Evolutionary conservation across 2,113 vertebrate genomes (phyloP).

Genomic region (Rafetus swinhoei): DNA sequence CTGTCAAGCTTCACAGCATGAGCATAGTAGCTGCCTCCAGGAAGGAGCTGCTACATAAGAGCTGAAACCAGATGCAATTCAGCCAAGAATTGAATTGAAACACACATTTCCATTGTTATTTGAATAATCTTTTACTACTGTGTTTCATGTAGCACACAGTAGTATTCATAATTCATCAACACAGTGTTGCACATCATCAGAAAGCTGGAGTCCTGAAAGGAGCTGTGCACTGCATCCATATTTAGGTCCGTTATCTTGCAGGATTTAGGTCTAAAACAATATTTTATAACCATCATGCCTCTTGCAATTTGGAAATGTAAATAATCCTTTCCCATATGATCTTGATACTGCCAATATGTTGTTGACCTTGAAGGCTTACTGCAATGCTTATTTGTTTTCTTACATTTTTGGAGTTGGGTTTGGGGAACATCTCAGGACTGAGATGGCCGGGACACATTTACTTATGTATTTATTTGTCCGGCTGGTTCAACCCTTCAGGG

Average conservation of each 20-base stretch:
- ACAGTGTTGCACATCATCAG: not conserved
- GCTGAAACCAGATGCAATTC: not conserved
- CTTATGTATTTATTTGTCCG: not conserved
- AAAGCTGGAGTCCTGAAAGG: not conserved
- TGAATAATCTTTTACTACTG: not conserved
- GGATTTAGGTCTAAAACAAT: not conserved
- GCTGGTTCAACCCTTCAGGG: not conserved
- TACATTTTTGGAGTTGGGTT: not conserved
- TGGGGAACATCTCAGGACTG: not conserved
- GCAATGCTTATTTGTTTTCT: accelerated
- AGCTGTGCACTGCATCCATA: not conserved
- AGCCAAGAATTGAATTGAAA: not conserved
- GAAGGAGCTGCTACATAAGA: not conserved
- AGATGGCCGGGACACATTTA: not conserved
- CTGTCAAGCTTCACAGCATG: not conserved
- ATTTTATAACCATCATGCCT: not conserved
- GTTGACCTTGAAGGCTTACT: not conserved
- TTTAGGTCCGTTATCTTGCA: not conserved
- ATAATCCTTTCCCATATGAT: not conserved
- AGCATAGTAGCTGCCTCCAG: not conserved
- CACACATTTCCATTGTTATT: not conserved
- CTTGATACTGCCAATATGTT: not conserved
- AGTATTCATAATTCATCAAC: accelerated
- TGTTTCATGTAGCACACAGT: accelerated
- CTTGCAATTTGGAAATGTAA: not conserved